Base-by-base conservation (phyloP, 2,888 invertebrate species). In the Drosophila fungiperda region DNA sequence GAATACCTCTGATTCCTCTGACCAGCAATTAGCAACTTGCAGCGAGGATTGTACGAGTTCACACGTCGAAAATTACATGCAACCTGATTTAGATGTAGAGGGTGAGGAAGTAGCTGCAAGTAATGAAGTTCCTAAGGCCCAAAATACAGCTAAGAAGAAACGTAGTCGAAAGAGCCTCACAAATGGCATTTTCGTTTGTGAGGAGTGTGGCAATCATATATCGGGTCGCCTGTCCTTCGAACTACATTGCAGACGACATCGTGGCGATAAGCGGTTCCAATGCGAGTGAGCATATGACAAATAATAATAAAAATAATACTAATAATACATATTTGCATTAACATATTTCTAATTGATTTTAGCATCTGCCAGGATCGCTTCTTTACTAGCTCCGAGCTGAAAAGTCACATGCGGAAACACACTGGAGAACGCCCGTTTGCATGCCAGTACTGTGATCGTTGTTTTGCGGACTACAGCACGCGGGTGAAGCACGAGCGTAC, bases 371-470 rank as follows among this genome's bases (percentile, higher is more conserved):
- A 73, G 33, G 73, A 76, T 33, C 76, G 84, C 0, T 87, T 88
- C 32, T 88, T 83, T 42, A 86, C 90, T 3, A 78, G 80, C 35
- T 83, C 87, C 3, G 90, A 90, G 36, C 52, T 87, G 2, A 87
- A 90, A 57, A 83, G 87, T 3, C 87, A 87, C 55, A 86, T 82
- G 84, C 83, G 89, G 0, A 78, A 67, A n/a, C 87, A 87, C 61
- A 89, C 87, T 0, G 87, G 87, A 1, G 87, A 88, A 42, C 80
- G 89, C 29, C 90, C 90, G 1, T 88, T 83, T 65, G 83, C 90
- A 11, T 87, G 87, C 17, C 82, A 70, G 11, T 80, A 81, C 57
- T 87, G 87, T 45, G 87, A 77, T 3, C 83, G 87, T 6, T 76
- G 73, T 32, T 87, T 88, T 33, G 76, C 89, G 8, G 90, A 85